Base-by-base conservation (phyloP, 2,888 invertebrate genomes). In the Sinhomidia bicolor region DNA sequence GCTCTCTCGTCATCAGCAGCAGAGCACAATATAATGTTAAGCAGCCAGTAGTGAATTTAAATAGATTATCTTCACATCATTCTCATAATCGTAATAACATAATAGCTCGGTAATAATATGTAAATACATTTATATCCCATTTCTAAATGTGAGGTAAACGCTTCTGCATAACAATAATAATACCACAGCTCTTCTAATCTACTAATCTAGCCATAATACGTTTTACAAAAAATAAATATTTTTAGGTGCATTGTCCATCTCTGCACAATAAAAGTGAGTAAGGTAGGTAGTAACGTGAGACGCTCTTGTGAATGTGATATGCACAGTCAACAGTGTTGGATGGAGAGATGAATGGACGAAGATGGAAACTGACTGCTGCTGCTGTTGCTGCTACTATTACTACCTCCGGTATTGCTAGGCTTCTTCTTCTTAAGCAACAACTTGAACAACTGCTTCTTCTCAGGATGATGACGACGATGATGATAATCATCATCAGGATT, bases 21-120 rank as follows among this genome's bases (percentile, higher is more conserved):
- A 23, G 4, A 5, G 57, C 10, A 57, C 10, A 20, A 6, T 57
- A 23, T 57, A 20, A 57, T 57, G 7, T 5, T 10, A 57, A 60
- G 17, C 32, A 68, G 32, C 62, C 26, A 80, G 86, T 81, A 74
- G 86, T 65, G 47, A 57, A 74, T 60, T 47, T 71, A 74, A 86
- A 81, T 51, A 81, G 86, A 86, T 86, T 86, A 86, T 86, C 86
- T 54, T 51, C 81, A 81, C 81, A 86, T 60, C 36, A 62, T 57
- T 29, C 14, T 80, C 47, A 80, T 62, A 62, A 60, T 54, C 20
- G 44, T 86, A 86, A 86, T 86, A 86, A 74, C 74, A 86, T 86
- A 86, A 86, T 86, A 74, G 62, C 80, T 86, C 54, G 23, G 79
- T 81, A 85, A 85, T 85, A 85, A 79, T 85, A 81, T 74, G 86